Percentiles rank a stretch among this genome's conserved stretches.
phyloP scores from a whole-genome alignment of 2,888 invertebrate species.

The Pasiphila rectangulata region DNA sequence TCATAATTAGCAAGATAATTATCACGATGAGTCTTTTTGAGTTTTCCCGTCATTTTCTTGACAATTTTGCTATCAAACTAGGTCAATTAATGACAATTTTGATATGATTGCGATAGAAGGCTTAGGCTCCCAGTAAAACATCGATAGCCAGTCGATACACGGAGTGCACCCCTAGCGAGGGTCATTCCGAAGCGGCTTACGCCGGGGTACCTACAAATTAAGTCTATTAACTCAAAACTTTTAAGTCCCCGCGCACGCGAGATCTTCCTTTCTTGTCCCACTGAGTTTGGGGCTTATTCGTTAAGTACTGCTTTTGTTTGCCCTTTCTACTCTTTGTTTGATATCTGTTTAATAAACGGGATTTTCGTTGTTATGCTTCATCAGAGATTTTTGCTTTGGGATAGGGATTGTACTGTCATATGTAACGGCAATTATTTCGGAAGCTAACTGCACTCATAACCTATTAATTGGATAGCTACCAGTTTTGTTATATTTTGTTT shows the following conservation, averaged over 20 bases:
- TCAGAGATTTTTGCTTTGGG: conserved; percentile 7
- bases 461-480: background rate
- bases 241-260: conserved; percentile 74
- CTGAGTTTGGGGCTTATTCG: conserved; percentile 73
- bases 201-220: conserved; percentile 73
- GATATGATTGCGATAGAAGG: no score
- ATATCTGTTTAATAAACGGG: conserved; percentile 53
- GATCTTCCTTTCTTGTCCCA: conserved; percentile 75
- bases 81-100: no score
- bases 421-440: conserved; percentile 1
- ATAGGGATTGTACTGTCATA: conserved; percentile 6
- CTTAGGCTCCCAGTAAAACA: conserved; percentile 18
- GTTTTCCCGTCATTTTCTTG: no score
- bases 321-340: conserved; percentile 67
- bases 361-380: conserved; percentile 49
- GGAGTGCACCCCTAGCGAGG: conserved; percentile 53
- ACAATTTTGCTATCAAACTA: no score
- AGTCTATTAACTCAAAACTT: conserved; percentile 79
- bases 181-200: conserved; percentile 73
- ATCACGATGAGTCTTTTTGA: no score
- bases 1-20: no score
- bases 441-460: no score
- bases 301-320: conserved; percentile 73
- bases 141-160: conserved; percentile 51
- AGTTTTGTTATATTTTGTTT: background rate